phyloP scores from a whole-genome alignment of 2,113 vertebrate species.

The Aptenodytes forsteri region DNA sequence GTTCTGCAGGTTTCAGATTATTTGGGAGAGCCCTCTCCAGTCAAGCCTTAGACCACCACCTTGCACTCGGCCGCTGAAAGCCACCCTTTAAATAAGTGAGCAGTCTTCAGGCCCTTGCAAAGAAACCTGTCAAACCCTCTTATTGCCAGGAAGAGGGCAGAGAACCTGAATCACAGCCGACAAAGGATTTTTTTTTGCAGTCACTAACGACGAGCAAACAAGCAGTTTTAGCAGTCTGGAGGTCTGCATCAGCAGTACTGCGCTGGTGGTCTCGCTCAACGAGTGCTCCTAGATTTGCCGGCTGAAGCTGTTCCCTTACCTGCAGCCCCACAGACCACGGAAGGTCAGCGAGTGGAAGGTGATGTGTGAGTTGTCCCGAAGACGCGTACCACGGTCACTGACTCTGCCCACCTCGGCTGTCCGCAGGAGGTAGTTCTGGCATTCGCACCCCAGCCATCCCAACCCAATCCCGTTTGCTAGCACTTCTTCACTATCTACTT shows the following conservation, averaged over 20 bases:
- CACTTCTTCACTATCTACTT: slow-evolving; percentile 38
- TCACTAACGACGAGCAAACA: not conserved
- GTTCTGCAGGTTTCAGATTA: not conserved
- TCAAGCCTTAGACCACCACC: not conserved
- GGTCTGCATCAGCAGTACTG: slow-evolving; percentile 1
- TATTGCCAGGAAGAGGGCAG: not conserved
- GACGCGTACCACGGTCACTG: not conserved
- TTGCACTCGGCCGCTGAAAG: not conserved
- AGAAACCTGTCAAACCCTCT: not conserved
- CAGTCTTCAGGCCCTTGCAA: not conserved
- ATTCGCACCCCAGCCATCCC: slow-evolving; percentile 20
- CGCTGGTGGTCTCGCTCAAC: not conserved
- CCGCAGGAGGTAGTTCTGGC: slow-evolving; percentile 72
- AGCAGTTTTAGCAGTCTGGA: not conserved
- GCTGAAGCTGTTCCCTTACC: not conserved
- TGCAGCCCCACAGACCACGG: not conserved
- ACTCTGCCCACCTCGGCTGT: not conserved
- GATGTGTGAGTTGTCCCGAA: not conserved
- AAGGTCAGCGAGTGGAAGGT: not conserved
- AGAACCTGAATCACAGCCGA: accelerated
- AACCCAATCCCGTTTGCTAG: slow-evolving; percentile 37
- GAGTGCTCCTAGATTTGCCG: not conserved
- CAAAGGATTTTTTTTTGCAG: not conserved
- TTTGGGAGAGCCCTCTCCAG: not conserved
- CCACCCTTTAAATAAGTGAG: not conserved